phyloP scores from a whole-genome alignment of 2,888 invertebrate genomes.

The Erannis defoliaria region DNA sequence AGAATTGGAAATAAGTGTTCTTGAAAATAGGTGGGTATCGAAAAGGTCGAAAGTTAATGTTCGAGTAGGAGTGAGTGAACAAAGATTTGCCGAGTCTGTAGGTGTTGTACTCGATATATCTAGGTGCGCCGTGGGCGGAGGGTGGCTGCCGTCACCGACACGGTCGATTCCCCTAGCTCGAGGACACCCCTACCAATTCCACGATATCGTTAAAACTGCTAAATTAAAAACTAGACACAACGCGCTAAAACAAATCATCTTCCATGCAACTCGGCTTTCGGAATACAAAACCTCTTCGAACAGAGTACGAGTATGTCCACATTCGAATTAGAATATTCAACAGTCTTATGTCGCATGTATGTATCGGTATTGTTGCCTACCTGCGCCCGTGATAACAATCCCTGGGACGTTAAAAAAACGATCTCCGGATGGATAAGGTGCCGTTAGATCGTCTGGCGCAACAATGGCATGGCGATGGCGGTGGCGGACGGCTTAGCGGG shows the following conservation, averaged over 20 bases:
- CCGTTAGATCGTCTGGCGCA: conserved; percentile 81
- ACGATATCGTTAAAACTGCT: conserved; percentile 39
- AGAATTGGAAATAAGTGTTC: background rate
- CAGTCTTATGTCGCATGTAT: conserved; percentile 37
- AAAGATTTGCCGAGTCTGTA: conserved; percentile 35
- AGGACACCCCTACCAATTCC: conserved; percentile 44
- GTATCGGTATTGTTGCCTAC: conserved; percentile 48
- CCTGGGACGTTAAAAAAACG: conserved; percentile 67
- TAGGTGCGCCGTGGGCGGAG: conserved; percentile 39
- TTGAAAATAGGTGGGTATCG: conserved; percentile 8
- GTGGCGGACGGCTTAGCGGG: conserved; percentile 66
- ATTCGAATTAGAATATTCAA: conserved; percentile 41
- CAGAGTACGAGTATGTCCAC: conserved; percentile 25
- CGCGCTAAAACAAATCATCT: conserved; percentile 23
- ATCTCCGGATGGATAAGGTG: conserved; percentile 78
- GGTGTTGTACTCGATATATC: conserved; percentile 31
- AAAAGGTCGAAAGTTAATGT: conserved; percentile 28
- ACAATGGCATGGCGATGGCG: conserved; percentile 63
- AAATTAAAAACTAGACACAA: conserved; percentile 36
- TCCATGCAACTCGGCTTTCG: background rate
- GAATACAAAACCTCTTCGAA: conserved; percentile 3
- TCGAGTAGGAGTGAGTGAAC: conserved; percentile 22
- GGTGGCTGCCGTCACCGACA: conserved; percentile 41
- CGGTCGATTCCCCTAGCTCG: conserved; percentile 52
- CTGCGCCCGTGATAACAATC: conserved; percentile 67